Percentiles rank a stretch among this genome's conserved stretches.
Conservation (phyloP, 37 sponge, comb jelly and placozoan genomes). For the Crambe crambe region DNA sequence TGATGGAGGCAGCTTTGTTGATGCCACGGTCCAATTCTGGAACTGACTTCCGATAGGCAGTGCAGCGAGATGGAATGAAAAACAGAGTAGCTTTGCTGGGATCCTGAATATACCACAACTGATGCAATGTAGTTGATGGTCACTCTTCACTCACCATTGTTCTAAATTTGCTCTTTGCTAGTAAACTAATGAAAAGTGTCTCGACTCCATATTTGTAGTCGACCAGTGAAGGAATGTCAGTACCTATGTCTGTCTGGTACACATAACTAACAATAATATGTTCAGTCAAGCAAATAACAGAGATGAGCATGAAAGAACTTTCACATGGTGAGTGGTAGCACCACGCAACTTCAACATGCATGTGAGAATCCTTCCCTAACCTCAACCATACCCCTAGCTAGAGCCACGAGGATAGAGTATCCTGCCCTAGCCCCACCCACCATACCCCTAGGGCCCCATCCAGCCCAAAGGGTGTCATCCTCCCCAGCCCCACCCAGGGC, state of each 20-base stretch:
- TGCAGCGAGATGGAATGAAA: constrained; percentile 76
- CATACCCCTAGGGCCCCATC: too few relatives aligned
- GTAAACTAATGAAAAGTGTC: constrained; percentile 63
- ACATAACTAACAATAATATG: constrained; percentile 69
- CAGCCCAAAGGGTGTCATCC: neutral
- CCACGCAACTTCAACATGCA: too few relatives aligned
- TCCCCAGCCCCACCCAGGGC: too few relatives aligned
- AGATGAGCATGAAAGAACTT: neutral
- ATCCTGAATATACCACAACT: constrained; percentile 24
- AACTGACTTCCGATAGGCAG: constrained; percentile 73
- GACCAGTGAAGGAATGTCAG: constrained; percentile 42
- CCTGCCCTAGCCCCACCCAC: too few relatives aligned
- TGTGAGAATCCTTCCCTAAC: too few relatives aligned
- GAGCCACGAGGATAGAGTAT: too few relatives aligned
- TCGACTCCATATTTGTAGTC: constrained; percentile 91
- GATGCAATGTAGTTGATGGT: neutral
- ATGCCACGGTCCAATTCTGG: constrained; percentile 38
- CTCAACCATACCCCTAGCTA: too few relatives aligned
- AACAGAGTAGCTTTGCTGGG: constrained; percentile 54
- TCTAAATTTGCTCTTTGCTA: constrained; percentile 59
- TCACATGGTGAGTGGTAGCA: neutral
- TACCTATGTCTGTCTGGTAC: constrained; percentile 48
- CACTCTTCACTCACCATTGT: constrained; percentile 31
- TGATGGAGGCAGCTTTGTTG: constrained; percentile 30
- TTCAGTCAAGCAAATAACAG: neutral